Conservation (phyloP, 2,888 invertebrate species). For the Serripes groenlandicus region DNA sequence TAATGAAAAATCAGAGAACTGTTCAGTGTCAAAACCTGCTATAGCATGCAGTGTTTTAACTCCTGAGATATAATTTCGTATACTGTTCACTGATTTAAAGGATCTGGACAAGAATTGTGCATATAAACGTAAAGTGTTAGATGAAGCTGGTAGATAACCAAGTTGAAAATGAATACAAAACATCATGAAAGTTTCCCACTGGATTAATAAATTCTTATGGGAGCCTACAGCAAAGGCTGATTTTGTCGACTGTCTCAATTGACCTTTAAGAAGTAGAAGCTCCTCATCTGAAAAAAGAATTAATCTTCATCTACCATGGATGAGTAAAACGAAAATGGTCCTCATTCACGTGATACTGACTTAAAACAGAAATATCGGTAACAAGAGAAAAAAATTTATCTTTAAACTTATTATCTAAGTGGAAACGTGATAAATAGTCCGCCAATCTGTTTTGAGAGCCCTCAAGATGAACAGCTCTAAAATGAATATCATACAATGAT, state of each 20-base stretch:
- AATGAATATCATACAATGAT: neutral
- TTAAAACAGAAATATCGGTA: too few species aligned
- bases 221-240: too few species aligned
- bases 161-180: constrained; percentile 39
- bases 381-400: neutral
- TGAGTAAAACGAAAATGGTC: too few species aligned
- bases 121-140: constrained; percentile 25
- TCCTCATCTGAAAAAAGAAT: too few species aligned
- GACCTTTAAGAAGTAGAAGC: too few species aligned
- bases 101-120: constrained; percentile 32
- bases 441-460: neutral
- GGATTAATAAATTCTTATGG: too few species aligned
- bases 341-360: too few species aligned
- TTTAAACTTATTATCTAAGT: constrained; percentile 3
- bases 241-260: too few species aligned
- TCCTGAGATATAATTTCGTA: constrained; percentile 29
- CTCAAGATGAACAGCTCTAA: neutral
- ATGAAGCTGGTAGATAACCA: constrained; percentile 13
- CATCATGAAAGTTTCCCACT: too few species aligned
- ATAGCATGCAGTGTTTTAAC: constrained; percentile 23
- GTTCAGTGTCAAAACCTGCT: neutral
- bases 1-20: constrained; percentile 20
- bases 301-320: too few species aligned
- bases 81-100: constrained; percentile 28
- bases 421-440: neutral